Conservation (phyloP, 1,140 invertebrate species). For the Nephila pilipes region DNA sequence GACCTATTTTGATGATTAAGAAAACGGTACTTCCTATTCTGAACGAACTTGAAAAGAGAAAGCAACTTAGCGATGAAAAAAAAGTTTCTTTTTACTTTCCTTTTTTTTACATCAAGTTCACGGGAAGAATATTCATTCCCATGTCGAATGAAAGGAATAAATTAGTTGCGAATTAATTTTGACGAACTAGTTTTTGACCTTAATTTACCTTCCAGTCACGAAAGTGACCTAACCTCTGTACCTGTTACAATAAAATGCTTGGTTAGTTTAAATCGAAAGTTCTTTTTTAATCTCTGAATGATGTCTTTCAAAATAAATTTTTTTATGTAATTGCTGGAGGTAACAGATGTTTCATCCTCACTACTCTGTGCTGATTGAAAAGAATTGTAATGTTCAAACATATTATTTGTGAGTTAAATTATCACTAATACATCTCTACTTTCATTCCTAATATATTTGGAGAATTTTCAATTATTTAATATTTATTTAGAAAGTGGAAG, state of each 20-base stretch:
- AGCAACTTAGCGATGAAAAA: not conserved
- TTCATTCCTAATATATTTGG: too few relatives aligned
- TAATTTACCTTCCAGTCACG: not conserved
- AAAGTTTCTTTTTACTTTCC: not conserved
- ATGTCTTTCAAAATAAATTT: too few relatives aligned
- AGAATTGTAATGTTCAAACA: too few relatives aligned
- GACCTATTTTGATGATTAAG: not conserved
- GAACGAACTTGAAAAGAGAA: not conserved
- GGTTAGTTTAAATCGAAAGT: not conserved
- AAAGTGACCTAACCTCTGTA: not conserved
- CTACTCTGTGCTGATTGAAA: too few relatives aligned
- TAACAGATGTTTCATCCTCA: too few relatives aligned
- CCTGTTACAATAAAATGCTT: not conserved
- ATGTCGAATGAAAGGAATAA: not conserved
- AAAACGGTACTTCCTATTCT: not conserved
- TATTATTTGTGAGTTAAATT: too few relatives aligned
- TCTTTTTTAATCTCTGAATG: not conserved
- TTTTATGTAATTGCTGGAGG: too few relatives aligned
- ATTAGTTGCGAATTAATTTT: not conserved
- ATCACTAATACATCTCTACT: too few relatives aligned
- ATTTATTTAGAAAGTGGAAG: too few relatives aligned
- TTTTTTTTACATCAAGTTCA: not conserved
- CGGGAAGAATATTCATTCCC: not conserved
- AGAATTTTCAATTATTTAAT: too few relatives aligned
- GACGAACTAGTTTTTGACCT: conserved; percentile 4